These are phyloP conservation scores for Apeira syringaria DNA, from an alignment of 2,888 invertebrate genomes.

Conservation along the genomic window DNA sequence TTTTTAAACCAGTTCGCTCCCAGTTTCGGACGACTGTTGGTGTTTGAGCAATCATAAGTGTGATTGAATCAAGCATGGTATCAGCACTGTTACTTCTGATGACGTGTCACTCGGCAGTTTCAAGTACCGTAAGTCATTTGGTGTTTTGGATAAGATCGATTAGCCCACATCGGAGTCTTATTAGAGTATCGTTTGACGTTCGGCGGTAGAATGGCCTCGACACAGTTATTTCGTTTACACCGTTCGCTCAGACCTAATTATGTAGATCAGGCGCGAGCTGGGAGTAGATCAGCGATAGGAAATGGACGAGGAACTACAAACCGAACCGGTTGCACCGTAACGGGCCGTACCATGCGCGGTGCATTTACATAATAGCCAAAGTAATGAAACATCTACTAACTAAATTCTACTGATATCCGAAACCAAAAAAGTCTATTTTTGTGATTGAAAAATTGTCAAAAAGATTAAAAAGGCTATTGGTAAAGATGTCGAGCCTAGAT, in stretches of 20 bases:
- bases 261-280: conserved; percentile 30
- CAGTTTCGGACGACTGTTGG: conserved; percentile 6
- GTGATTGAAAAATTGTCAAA: no score
- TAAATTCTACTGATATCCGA: no score
- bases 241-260: conserved; percentile 63
- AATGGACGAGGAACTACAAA: conserved; percentile 50
- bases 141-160: conserved; percentile 45
- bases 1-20: conserved; percentile 14
- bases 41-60: conserved; percentile 19
- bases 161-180: conserved; percentile 43
- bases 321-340: conserved; percentile 52
- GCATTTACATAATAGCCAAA: no score
- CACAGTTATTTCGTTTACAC: conserved; percentile 61
- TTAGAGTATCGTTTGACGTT: conserved; percentile 28
- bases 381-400: no score
- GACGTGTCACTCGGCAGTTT: conserved; percentile 33
- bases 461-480: no score
- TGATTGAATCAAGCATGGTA: conserved; percentile 28
- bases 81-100: conserved; percentile 17
- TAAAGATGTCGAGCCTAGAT: conserved; percentile 19
- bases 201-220: conserved; percentile 57
- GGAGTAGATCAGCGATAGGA: conserved; percentile 61
- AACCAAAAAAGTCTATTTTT: no score
- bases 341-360: conserved; percentile 20
- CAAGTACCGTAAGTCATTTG: conserved; percentile 33